These are phyloP conservation scores for Eolophus roseicapilla DNA, from an alignment of 2,113 vertebrate species.

Conservation along the genomic window DNA sequence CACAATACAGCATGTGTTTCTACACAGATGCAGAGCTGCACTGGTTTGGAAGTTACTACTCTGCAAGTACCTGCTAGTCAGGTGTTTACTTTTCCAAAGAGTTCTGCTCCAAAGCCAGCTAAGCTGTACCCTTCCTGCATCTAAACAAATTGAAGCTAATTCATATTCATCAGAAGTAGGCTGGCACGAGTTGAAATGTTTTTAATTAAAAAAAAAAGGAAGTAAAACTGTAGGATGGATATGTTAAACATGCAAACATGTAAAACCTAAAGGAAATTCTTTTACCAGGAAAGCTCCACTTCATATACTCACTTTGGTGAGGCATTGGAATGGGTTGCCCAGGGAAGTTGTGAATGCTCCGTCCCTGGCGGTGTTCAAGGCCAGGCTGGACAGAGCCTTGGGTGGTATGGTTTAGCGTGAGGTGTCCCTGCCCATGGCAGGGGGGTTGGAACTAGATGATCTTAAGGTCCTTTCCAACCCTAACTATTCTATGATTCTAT, in stretches of 20 bases:
- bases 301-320: no score
- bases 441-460: no score
- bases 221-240: not conserved
- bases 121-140: not conserved
- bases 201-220: not conserved
- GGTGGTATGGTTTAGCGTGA: no score
- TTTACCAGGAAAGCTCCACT: not conserved
- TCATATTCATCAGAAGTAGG: not conserved
- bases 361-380: no score
- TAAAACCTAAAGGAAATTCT: not conserved
- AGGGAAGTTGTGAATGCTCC: no score
- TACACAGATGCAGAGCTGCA: not conserved
- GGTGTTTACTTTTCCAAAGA: not conserved
- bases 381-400: no score
- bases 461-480: no score
- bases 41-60: not conserved
- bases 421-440: no score
- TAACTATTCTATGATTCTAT: no score
- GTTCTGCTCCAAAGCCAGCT: not conserved
- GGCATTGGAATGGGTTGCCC: no score
- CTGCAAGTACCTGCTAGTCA: not conserved
- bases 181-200: not conserved
- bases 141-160: not conserved
- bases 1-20: not conserved
- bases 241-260: not conserved